Base-by-base conservation (phyloP, 2,113 vertebrate species). In the Hypocryptadius cinnamomeus region DNA sequence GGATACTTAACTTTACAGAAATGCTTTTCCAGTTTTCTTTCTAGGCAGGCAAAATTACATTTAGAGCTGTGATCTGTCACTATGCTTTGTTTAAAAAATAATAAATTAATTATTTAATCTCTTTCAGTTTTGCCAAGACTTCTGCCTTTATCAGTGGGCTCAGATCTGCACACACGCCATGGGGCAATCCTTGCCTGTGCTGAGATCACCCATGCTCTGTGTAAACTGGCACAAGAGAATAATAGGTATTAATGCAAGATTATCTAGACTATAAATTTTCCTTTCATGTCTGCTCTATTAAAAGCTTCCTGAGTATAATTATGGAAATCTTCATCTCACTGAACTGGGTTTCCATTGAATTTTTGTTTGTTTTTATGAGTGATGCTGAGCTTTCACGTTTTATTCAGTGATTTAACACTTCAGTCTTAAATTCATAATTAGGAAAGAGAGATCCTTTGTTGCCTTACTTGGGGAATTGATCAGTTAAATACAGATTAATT, bases 161-260 rank as follows among this genome's bases (percentile, higher is more conserved):
- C 97, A 9, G 99, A 99, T 96, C 97, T 99, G 73, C 99, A 99
- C 53, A 92, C 97, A 20, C 98, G 99, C n/a, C 99, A 99, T 18
- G 99, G 99, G 24, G 98, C 99, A 42, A 98, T 99, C 92, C 96
- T 99, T 54, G 98, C 98, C 47, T 99, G 99, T 74, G 98, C 98
- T 11, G 99, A 99, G 97, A 97, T 99, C 87, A 97, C 98, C 69
- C 98, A 98, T 13, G 98, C 99, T 53, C 96, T 99, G 31, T 98
- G 97, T 95, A 97, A 97, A 88, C 97, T 99, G 77, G 98, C 98
- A 39, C 79, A 95, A 40, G 96, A 97, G 89, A 98, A 92, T 40
- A 95, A 97, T 93, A 99, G 99, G 99, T 99, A 98, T 74, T 93
- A 77, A 54, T 91, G 39, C 56, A 73, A 56, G 33, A 68, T 84